These are phyloP conservation scores for Patella caerulea DNA, from an alignment of 2,888 invertebrate genomes.

Conservation along the genomic window DNA sequence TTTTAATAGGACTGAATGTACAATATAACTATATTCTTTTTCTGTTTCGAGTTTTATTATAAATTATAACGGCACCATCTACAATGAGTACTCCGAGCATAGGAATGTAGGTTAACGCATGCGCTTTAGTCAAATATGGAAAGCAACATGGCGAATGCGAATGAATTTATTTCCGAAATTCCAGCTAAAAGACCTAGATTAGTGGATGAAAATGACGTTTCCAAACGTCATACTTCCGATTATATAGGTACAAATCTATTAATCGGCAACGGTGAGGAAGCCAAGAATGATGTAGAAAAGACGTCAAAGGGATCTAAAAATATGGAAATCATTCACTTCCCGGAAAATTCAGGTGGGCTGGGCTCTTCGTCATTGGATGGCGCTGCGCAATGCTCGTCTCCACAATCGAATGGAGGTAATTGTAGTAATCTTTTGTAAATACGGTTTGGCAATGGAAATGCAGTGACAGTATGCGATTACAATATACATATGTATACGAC, in stretches of 20 bases:
- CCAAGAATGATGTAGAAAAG: neutral
- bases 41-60: too few species aligned
- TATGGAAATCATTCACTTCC: neutral
- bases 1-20: too few species aligned
- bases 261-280: conserved; percentile 6
- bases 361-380: neutral
- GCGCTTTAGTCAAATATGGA: conserved; percentile 9
- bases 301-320: neutral
- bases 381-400: neutral
- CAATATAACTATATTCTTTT: too few species aligned
- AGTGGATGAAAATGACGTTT: conserved; percentile 17
- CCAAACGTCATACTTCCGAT: conserved; percentile 15
- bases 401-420: too few species aligned
- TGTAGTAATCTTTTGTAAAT: too few species aligned
- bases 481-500: too few species aligned
- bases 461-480: too few species aligned
- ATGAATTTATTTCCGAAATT: conserved; percentile 20
- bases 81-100: conserved; percentile 3
- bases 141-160: conserved; percentile 45
- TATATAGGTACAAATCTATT: conserved; percentile 2
- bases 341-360: conserved; percentile 4
- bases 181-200: conserved; percentile 37
- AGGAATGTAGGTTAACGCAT: neutral
- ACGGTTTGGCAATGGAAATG: too few species aligned
- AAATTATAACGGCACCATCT: too few species aligned